These are phyloP conservation scores for Spatulosminthurus flaviceps DNA, from an alignment of 2,888 invertebrate genomes.

Conservation along the genomic window DNA sequence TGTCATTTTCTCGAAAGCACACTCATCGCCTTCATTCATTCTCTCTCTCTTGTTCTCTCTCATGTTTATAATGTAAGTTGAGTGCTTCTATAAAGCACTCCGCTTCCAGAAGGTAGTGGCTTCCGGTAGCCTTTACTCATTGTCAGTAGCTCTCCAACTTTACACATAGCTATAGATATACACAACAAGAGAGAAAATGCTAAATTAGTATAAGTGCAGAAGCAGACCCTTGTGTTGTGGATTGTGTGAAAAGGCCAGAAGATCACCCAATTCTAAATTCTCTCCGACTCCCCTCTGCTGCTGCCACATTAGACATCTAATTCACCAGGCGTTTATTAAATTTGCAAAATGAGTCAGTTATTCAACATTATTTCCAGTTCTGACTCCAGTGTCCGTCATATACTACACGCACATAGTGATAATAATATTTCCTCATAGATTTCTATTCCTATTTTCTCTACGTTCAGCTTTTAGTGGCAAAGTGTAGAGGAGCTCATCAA, in stretches of 20 bases:
- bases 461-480: no score
- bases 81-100: no score
- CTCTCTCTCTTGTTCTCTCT: not conserved
- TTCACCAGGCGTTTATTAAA: slow-evolving; percentile 25
- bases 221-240: not conserved
- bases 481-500: not conserved
- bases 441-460: not conserved
- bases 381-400: not conserved
- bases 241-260: not conserved
- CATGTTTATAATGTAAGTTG: not conserved
- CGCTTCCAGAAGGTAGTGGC: no score
- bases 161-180: not conserved
- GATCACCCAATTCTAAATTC: not conserved
- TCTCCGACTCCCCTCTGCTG: no score
- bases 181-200: not conserved
- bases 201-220: no score
- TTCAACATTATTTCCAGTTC: slow-evolving; percentile 24
- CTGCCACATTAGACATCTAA: slow-evolving; percentile 16
- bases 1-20: not conserved
- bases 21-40: slow-evolving; percentile 4
- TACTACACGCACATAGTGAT: no score
- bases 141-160: no score
- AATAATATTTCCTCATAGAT: not conserved
- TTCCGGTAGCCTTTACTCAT: no score
- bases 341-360: slow-evolving; percentile 34